A percentile compares a stretch with the other conserved stretches of the same genome.
These are phyloP conservation scores for Salvelinus sp. DNA, from an alignment of 2,113 vertebrate genomes.

Conservation along the genomic window DNA sequence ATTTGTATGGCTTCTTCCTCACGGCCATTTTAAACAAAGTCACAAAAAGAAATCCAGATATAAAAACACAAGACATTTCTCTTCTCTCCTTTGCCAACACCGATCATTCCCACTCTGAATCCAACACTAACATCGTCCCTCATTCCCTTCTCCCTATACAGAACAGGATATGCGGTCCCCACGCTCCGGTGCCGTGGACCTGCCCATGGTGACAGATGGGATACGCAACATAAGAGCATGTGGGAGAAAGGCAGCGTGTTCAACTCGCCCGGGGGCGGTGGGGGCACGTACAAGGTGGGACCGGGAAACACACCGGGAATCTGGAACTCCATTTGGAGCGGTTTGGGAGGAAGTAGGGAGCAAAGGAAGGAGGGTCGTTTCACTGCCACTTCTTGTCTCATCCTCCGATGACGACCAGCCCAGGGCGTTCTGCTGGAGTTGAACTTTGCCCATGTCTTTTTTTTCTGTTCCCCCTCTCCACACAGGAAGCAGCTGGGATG, in stretches of 20 bases:
- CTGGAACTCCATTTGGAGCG: no score
- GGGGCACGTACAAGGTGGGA: slow-evolving; percentile 86
- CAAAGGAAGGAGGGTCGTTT: slow-evolving; percentile 14
- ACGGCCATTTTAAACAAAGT: no score
- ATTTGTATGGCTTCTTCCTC: no score
- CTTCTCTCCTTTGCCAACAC: neutral
- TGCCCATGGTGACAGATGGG: slow-evolving; percentile 86
- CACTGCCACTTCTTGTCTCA: slow-evolving; percentile 49
- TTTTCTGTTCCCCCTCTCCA: slow-evolving; percentile 29
- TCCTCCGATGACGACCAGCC: slow-evolving; percentile 26
- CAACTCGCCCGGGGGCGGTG: slow-evolving; percentile 74
- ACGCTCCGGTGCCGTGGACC: slow-evolving; percentile 82
- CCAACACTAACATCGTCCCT: neutral
- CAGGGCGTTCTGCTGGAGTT: slow-evolving; percentile 15
- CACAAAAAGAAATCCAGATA: no score
- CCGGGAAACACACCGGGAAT: no score
- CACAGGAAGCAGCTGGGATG: slow-evolving; percentile 93
- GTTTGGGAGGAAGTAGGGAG: neutral
- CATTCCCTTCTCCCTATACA: slow-evolving; percentile 67
- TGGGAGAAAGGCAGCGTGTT: slow-evolving; percentile 96
- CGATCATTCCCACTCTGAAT: neutral
- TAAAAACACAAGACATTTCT: no score
- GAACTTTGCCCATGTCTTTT: slow-evolving; percentile 51
- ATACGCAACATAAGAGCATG: slow-evolving; percentile 98
- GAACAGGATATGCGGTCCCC: slow-evolving; percentile 79